Evolutionary conservation across 2,888 invertebrate species (phyloP).

Genomic region (Ormyrus pomaceus): DNA sequence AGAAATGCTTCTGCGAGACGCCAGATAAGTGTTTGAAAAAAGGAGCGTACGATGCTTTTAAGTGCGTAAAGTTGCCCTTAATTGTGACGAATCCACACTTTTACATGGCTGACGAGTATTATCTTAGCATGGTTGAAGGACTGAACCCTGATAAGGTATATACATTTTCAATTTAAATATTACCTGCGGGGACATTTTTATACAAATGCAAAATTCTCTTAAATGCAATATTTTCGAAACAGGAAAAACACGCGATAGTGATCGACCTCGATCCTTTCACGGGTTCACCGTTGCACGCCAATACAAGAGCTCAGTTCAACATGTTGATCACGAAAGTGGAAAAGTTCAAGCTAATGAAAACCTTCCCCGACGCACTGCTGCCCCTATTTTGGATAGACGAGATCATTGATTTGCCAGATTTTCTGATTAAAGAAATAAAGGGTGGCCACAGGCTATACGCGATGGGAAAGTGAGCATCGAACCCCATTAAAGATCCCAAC

Average conservation of each 20-base stretch:
- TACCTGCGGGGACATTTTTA: not conserved
- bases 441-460: not conserved
- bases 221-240: not conserved
- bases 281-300: constrained; percentile 85
- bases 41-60: constrained; percentile 83
- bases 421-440: constrained; percentile 66
- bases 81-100: constrained; percentile 89
- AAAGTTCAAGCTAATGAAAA: constrained; percentile 82
- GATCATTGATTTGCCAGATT: constrained; percentile 74
- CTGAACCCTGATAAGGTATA: constrained; percentile 65
- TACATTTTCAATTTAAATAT: not conserved
- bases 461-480: constrained; percentile 60
- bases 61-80: constrained; percentile 84
- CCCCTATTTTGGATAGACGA: constrained; percentile 91
- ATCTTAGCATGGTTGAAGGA: constrained; percentile 67
- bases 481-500: too few relatives aligned
- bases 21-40: constrained; percentile 83
- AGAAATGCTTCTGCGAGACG: constrained; percentile 78
- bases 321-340: constrained; percentile 80
- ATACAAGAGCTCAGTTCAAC: constrained; percentile 86
- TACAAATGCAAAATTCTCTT: not conserved
- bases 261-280: constrained; percentile 89
- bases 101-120: constrained; percentile 79
- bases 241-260: constrained; percentile 83
- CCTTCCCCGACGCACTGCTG: constrained; percentile 80